phyloP scores from a whole-genome alignment of 2,113 vertebrate species.

The Mus pahari region DNA sequence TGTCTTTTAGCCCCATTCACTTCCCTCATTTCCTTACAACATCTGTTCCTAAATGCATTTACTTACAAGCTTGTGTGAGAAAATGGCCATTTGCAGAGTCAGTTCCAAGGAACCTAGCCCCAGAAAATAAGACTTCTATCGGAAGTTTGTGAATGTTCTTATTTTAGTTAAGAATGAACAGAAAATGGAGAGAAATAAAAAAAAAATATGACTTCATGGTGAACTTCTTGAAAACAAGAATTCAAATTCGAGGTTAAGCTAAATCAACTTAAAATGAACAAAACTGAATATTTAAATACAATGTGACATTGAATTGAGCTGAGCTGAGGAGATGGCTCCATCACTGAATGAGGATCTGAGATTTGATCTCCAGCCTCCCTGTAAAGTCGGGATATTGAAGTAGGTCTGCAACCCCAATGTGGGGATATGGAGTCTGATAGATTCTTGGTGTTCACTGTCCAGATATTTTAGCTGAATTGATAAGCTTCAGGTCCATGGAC shows the following conservation, averaged over 20 bases:
- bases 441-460: not conserved
- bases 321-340: not conserved
- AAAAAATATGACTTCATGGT: not conserved
- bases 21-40: not conserved
- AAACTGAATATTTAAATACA: not conserved
- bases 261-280: not conserved
- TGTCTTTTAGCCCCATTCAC: not conserved
- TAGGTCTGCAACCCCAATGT: not conserved
- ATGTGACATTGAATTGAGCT: not conserved
- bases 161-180: not conserved
- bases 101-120: not conserved
- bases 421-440: not conserved
- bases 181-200: not conserved
- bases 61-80: not conserved
- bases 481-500: not conserved
- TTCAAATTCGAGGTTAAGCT: not conserved
- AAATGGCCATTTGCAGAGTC: not conserved
- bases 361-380: not conserved
- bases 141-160: not conserved
- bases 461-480: not conserved
- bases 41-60: not conserved
- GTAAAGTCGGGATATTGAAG: not conserved
- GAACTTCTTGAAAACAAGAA: not conserved
- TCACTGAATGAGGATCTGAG: not conserved
- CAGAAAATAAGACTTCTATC: not conserved